Conservation (phyloP, 2,888 invertebrate species). For the Amphipoea oculea region DNA sequence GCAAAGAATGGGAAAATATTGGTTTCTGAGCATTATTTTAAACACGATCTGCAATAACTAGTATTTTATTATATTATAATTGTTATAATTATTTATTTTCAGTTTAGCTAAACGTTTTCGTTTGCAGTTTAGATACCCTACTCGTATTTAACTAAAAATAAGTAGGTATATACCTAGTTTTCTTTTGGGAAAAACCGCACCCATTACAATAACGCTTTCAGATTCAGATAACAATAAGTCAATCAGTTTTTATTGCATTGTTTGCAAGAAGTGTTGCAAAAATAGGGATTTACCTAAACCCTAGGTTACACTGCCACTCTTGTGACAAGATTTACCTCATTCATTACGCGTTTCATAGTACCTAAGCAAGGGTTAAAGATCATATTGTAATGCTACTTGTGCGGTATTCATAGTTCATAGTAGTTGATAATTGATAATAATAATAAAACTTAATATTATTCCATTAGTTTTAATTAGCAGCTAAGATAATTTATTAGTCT, state of each 20-base stretch:
- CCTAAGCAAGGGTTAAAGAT: constrained; percentile 12
- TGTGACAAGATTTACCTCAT: neutral
- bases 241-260: neutral
- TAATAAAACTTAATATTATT: neutral
- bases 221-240: neutral
- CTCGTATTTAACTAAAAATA: neutral
- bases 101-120: neutral
- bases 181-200: neutral
- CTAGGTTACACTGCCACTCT: neutral
- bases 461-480: neutral
- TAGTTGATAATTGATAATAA: neutral
- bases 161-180: neutral
- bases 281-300: neutral
- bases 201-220: neutral
- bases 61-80: neutral
- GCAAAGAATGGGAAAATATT: neutral
- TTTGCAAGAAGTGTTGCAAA: neutral
- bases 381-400: neutral
- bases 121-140: neutral
- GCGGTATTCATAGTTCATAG: neutral
- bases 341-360: neutral
- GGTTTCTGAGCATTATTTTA: neutral
- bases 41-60: neutral
- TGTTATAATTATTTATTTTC: too few species aligned
- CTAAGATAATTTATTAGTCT: neutral